Evolutionary conservation across 2,888 invertebrate species (phyloP).

Genomic region (Rotaria sp.): DNA sequence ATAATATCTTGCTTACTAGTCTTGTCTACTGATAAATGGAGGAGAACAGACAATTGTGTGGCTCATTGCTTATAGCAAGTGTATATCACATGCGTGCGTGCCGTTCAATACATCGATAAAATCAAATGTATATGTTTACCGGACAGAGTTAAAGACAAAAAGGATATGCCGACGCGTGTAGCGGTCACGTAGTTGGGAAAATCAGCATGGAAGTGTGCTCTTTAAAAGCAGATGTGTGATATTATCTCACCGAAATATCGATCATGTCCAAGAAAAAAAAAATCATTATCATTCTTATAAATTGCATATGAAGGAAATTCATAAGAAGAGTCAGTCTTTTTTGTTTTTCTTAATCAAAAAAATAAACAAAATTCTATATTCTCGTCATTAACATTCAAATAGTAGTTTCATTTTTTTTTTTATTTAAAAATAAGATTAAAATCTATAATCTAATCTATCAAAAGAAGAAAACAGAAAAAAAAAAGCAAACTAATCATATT

Average conservation of each 20-base stretch:
- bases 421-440: not conserved
- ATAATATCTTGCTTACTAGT: not conserved
- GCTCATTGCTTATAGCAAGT: not conserved
- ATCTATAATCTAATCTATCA: not conserved
- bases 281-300: not conserved
- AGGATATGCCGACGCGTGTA: not conserved
- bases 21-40: not conserved
- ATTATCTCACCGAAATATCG: not conserved
- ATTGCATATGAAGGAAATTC: not conserved
- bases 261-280: not conserved
- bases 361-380: no score
- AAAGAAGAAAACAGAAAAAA: not conserved
- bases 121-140: not conserved
- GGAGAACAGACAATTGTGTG: not conserved
- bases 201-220: conserved; percentile 12
- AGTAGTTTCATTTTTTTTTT: no score
- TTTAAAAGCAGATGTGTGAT: not conserved
- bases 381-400: not conserved
- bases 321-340: no score
- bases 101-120: not conserved
- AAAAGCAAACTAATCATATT: no score
- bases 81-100: not conserved
- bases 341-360: no score
- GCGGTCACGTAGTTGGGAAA: not conserved
- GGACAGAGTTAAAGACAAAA: not conserved